A percentile compares a stretch with the other conserved stretches of the same genome.
phyloP scores from a whole-genome alignment of 2,113 vertebrate genomes.

The Ammodytes dubius region DNA sequence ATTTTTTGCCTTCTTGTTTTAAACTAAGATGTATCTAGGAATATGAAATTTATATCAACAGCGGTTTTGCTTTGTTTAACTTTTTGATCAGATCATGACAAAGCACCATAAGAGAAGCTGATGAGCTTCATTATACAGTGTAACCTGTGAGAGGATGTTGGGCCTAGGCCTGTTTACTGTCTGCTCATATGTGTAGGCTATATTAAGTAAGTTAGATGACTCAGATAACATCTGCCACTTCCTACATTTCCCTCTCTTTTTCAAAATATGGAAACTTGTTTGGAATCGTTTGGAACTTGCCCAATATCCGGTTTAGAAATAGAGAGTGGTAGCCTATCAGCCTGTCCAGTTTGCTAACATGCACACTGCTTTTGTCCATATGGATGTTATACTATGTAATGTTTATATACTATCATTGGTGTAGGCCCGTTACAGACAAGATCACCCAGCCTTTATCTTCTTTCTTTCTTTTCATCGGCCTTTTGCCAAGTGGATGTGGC shows the following conservation, averaged over 20 bases:
- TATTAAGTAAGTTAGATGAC: background rate
- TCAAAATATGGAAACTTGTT: background rate
- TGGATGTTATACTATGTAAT: background rate
- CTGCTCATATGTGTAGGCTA: background rate
- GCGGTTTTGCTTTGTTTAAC: background rate
- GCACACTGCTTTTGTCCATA: background rate
- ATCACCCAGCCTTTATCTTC: background rate
- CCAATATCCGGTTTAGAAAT: background rate
- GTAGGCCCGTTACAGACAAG: background rate
- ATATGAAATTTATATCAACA: background rate
- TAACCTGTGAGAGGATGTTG: background rate
- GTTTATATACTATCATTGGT: background rate
- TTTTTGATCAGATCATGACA: background rate
- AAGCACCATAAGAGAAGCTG: background rate
- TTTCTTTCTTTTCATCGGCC: slow-evolving; percentile 27
- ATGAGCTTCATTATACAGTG: background rate
- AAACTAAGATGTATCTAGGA: background rate
- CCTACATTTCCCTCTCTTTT: background rate
- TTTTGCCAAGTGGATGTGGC: slow-evolving; percentile 43
- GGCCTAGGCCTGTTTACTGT: background rate
- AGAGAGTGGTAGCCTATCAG: background rate
- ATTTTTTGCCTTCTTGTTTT: background rate
- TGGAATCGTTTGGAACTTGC: background rate
- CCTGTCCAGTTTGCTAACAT: background rate
- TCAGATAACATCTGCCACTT: background rate